These are phyloP conservation scores for Pseudococcus longispinus DNA, from an alignment of 2,888 invertebrate genomes.

Conservation along the genomic window DNA sequence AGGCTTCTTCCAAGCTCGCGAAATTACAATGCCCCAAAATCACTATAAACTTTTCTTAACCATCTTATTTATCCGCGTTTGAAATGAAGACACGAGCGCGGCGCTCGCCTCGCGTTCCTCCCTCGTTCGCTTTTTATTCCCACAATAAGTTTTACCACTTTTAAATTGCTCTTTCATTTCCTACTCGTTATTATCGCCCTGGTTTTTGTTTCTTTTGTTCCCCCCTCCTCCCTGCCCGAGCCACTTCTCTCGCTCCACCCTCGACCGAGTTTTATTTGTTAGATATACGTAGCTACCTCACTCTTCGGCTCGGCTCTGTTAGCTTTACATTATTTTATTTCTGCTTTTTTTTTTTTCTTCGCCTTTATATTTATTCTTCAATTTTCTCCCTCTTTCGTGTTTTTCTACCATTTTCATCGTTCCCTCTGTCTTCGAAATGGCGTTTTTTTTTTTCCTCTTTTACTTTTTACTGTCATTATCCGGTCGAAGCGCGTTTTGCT, in stretches of 20 bases:
- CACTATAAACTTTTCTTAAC: conserved; percentile 43
- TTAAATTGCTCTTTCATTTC: conserved; percentile 46
- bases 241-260: too few relatives aligned
- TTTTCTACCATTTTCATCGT: not conserved
- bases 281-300: not conserved
- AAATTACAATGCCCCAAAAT: conserved; percentile 35
- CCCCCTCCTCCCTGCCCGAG: not conserved
- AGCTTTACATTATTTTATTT: conserved; percentile 6
- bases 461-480: conserved; percentile 15
- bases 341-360: not conserved
- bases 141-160: conserved; percentile 46
- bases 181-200: conserved; percentile 25
- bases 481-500: conserved; percentile 19
- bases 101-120: not conserved
- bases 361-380: not conserved
- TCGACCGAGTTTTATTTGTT: conserved; percentile 12
- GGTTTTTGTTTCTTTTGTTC: conserved; percentile 30
- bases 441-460: not conserved
- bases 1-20: not conserved
- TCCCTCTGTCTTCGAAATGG: not conserved
- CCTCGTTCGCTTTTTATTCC: conserved; percentile 28
- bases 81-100: conserved; percentile 12
- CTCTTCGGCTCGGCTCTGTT: not conserved
- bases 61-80: conserved; percentile 26
- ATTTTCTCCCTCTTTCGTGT: conserved; percentile 8